Evolutionary conservation across 2,797 vertebrate species (phyloP), one percentile per base, ranked within the genome.

Genomic region (Phyllotis vaccarum): DNA sequence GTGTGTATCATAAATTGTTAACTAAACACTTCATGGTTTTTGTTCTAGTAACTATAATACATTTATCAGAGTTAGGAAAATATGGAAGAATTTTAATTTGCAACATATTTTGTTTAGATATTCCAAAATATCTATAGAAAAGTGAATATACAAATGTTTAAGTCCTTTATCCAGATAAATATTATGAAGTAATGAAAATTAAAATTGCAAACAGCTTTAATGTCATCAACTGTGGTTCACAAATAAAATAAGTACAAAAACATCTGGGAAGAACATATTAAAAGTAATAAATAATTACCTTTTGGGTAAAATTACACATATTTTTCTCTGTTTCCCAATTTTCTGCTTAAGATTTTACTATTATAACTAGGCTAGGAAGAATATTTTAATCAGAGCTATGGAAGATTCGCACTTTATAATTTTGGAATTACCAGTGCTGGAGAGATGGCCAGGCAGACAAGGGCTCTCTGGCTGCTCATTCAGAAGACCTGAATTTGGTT

Each of bases 41-140:
- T 75, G 62, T 78, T 79, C 12, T 0, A 64, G 0, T 74, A 75
- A 86, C 62, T 89, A 82, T 4, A 86, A 10, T 66, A 92, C 7
- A 58, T 10, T 95, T 60, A 80, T 43, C n/a, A 24, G 79, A 97
- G 74, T 93, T n/a, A 95, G 14, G 3, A 40, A 52, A 97, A 66
- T 21, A 16, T 1, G 85, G 29, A 68, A 83, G 43, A 62, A 75
- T 64, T 79, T 95, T 78, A 31, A 86, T 93, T 87, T 76, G 12
- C 49, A 94, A 29, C 1, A 43, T 68, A 86, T 90, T 88, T 95
- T 75, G 88, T 24, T 85, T 40, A 34, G 52, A 76, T 82, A 85
- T 58, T 43, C 29, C 7, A 89, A 81, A 89, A 91, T 83, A 37
- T 16, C 22, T 43, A 7, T 0, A 79, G 76, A 92, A 64, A 40